Percentiles rank a stretch among this genome's conserved stretches.
These are phyloP conservation scores for Pitangus sulphuratus DNA, from an alignment of 2,797 vertebrate genomes.

Conservation along the genomic window DNA sequence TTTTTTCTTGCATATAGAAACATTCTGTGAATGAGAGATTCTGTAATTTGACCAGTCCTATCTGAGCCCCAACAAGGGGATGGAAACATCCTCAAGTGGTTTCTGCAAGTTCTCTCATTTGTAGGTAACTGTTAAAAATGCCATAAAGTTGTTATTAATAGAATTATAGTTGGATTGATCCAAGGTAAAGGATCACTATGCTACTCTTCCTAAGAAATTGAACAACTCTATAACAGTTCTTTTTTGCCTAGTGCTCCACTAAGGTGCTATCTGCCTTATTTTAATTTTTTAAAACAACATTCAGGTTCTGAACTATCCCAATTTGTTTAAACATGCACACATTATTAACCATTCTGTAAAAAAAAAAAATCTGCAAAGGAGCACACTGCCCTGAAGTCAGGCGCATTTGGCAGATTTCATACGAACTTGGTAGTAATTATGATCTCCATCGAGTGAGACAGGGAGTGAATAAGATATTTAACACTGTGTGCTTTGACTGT, in stretches of 20 bases:
- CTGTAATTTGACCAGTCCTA: background rate
- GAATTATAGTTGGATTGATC: slow-evolving; percentile 20
- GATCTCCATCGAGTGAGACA: slow-evolving; percentile 24
- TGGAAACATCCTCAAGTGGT: slow-evolving; percentile 10
- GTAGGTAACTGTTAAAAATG: slow-evolving; percentile 43
- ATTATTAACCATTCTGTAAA: slow-evolving; percentile 40
- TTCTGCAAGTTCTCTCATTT: slow-evolving; percentile 36
- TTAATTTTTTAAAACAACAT: background rate
- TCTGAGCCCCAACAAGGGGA: background rate
- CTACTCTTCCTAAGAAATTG: background rate
- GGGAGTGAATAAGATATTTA: slow-evolving; percentile 39
- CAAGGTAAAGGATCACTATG: background rate
- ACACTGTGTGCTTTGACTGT: background rate
- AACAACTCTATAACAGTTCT: background rate
- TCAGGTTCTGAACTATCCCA: background rate
- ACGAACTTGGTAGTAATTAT: slow-evolving; percentile 58
- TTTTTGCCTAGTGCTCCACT: background rate
- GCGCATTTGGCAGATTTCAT: slow-evolving; percentile 45
- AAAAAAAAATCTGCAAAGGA: slow-evolving; percentile 47
- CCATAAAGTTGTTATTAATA: slow-evolving; percentile 50
- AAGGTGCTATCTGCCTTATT: background rate
- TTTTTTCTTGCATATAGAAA: background rate
- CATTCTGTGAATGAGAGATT: background rate
- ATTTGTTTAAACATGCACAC: slow-evolving; percentile 28
- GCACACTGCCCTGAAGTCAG: slow-evolving; percentile 27